Evolutionary conservation across 2,888 invertebrate genomes (phyloP).

Genomic region (Craniophora ligustri): DNA sequence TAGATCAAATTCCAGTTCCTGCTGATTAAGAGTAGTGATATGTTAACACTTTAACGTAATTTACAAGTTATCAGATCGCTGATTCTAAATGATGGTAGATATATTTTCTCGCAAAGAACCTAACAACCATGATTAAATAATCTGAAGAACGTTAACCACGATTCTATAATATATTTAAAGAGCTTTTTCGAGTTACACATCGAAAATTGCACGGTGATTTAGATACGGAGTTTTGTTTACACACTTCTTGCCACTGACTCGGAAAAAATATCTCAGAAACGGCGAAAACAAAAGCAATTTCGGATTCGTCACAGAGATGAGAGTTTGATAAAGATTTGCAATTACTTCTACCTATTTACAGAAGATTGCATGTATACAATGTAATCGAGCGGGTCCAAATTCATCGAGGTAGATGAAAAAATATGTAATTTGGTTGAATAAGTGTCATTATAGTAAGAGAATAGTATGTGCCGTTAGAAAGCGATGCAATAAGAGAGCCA

Average conservation of each 20-base stretch:
- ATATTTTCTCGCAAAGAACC: background rate
- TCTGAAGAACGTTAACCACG: slow-evolving; percentile 9
- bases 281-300: slow-evolving; percentile 45
- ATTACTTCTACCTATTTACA: slow-evolving; percentile 28
- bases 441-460: slow-evolving; percentile 61
- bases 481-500: slow-evolving; percentile 57
- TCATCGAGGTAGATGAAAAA: slow-evolving; percentile 51
- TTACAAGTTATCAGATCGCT: slow-evolving; percentile 7
- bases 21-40: slow-evolving; percentile 11
- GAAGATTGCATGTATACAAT: slow-evolving; percentile 30
- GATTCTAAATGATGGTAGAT: background rate
- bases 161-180: slow-evolving; percentile 3
- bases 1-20: slow-evolving; percentile 12
- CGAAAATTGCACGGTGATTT: slow-evolving; percentile 43
- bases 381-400: slow-evolving; percentile 12
- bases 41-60: slow-evolving; percentile 17
- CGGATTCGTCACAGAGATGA: slow-evolving; percentile 47
- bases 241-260: slow-evolving; percentile 47
- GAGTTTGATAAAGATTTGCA: slow-evolving; percentile 28
- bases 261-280: slow-evolving; percentile 25
- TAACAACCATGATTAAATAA: background rate
- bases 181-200: slow-evolving; percentile 14
- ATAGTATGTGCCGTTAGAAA: slow-evolving; percentile 65
- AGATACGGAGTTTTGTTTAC: slow-evolving; percentile 38
- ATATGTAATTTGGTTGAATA: slow-evolving; percentile 61